Evolutionary conservation across 2,888 invertebrate genomes (phyloP), one percentile per base, ranked within the genome.

Genomic region (Drosophila quasianomalipes): DNA sequence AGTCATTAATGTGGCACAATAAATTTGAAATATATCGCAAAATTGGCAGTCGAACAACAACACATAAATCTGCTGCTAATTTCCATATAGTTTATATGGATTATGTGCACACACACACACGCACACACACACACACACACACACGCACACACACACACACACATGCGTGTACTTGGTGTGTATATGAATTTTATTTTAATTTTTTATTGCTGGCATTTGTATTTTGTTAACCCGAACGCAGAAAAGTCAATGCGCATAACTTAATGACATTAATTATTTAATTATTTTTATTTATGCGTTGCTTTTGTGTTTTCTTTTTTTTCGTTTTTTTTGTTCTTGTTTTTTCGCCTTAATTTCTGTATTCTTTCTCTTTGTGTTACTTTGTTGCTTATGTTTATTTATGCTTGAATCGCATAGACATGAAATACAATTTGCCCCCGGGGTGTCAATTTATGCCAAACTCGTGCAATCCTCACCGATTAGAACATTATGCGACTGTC

Each of bases 221-320:
- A 19, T 57, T 28, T 69, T 61, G 37, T 55, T 79, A 75, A 70
- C 72, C 70, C 52, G 22, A 65, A 37, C 39, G 55, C 31, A 49
- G 47, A 61, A 63, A 75, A 79, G 79, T 74, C 58, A 69, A 55
- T 70, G 76, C 75, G 85, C 89, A 85, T 86, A 89, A 76, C 71
- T 86, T 86, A 89, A 89, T 81, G 81, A 71, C 79, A 85, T 87
- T 88, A 90, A 87, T 90, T 87, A 87, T 88, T 87, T 89, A 87
- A 87, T 89, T 90, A 85, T 90, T 90, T 85, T 81, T 83, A 90
- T 90, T 90, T 90, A 83, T 88, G 76, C 86, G 73, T 54, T 70
- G 81, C 64, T 61, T 31, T 39, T 33, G 41, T 67, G 41, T 55
- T 51, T 39, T 30, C 7, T 64, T 33, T 44, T 53, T 53, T 65